Evolutionary conservation across 2,888 invertebrate species (phyloP), one percentile per base, ranked within the genome.

Genomic region (Pilophorus perplexus): DNA sequence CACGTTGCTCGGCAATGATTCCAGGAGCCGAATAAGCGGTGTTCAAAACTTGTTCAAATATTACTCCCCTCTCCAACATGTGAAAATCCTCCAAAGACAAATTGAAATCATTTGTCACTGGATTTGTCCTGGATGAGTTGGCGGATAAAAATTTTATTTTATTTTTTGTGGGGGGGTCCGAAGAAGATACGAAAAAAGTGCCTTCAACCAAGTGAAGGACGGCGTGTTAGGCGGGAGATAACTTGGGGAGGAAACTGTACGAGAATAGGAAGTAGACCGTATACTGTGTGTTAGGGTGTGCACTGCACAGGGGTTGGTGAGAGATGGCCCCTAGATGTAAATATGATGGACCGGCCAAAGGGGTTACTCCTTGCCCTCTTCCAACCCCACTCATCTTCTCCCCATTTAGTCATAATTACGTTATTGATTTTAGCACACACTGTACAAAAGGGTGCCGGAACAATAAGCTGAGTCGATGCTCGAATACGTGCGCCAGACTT

Each of bases 331-430:
- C 52, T 52, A 28, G 52, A 52, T 52, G 52, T 52, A 52, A 52
- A 52, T 52, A 52, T 52, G 52, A 52, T 52, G 52, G 52, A 52
- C 52, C 52, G 52, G 28, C 52, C 52, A 28, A 52, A 25, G 28
- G 52, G 52, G 52, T 14, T 28, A 18, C 25, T 18, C 28, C 52
- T 28, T 23, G 4, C 52, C 52, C 52, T 33, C 12, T 12, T 33
- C 33, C 12, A 6, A 8, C 6, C 6, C 33, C 33, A 8, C 33
- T 52, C 52, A 28, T 52, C 52, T 52, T 52, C 52, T 27, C 23
- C 52, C 52, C 52, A 52, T 52, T 52, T 52, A 52, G 52, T 52
- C 52, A 52, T 52, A 52, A 52, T 52, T 52, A 52, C 52, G 52
- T 52, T 52, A 52, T 52, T 52, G 52, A 52, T 52, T 33, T 33